These are phyloP conservation scores for Drosophila navojoa DNA, from an alignment of 1,140 invertebrate genomes.

Conservation along the genomic window DNA sequence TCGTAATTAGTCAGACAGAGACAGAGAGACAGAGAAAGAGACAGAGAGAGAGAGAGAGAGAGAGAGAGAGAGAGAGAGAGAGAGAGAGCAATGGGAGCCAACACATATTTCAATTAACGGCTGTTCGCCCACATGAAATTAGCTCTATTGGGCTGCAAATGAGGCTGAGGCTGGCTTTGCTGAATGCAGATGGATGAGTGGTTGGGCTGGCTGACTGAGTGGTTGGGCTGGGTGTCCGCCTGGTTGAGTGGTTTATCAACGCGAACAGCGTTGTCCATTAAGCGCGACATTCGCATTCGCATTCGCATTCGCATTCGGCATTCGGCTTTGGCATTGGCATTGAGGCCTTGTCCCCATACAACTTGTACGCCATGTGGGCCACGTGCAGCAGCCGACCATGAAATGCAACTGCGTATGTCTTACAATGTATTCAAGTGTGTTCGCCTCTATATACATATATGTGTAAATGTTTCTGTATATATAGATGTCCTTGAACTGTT, in stretches of 20 bases:
- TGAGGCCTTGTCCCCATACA: slow-evolving; percentile 35
- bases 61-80: no score
- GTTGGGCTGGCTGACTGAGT: neutral
- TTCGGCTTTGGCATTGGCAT: slow-evolving; percentile 58
- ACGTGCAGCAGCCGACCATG: slow-evolving; percentile 28
- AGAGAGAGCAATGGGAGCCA: slow-evolving; percentile 28
- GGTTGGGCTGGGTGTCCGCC: neutral
- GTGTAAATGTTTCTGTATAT: slow-evolving; percentile 16
- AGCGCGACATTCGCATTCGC: slow-evolving; percentile 39
- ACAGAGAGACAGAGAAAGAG: no score
- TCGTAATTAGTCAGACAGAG: slow-evolving; percentile 31
- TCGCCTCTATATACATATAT: slow-evolving; percentile 15
- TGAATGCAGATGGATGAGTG: no score
- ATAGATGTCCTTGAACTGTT: slow-evolving; percentile 32
- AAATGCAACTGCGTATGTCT: slow-evolving; percentile 39
- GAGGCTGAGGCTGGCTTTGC: neutral
- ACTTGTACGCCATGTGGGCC: neutral
- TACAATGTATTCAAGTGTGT: slow-evolving; percentile 28
- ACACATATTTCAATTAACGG: slow-evolving; percentile 62
- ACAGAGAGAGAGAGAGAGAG: neutral
- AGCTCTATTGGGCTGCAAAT: slow-evolving; percentile 52
- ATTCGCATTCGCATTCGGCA: slow-evolving; percentile 51
- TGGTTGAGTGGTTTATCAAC: slow-evolving; percentile 7
- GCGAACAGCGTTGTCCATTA: slow-evolving; percentile 48
- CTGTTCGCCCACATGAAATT: slow-evolving; percentile 50